These are phyloP conservation scores for Cataglyphis altisquamis DNA, from an alignment of 2,888 invertebrate genomes.

Conservation along the genomic window DNA sequence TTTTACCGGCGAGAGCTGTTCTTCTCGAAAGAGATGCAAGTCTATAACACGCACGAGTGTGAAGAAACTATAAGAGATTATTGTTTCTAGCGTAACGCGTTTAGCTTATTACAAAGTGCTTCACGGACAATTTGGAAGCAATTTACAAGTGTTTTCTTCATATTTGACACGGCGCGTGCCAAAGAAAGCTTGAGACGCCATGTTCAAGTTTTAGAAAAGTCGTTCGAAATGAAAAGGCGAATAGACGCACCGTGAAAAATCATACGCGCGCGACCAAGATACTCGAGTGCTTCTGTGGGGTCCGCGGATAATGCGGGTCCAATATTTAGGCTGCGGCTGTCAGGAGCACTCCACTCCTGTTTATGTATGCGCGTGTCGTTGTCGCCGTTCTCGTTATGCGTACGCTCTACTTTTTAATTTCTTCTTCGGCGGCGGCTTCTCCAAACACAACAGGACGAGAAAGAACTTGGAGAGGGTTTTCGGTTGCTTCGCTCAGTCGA, in stretches of 20 bases:
- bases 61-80: constrained; percentile 35
- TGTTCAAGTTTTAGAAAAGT: constrained; percentile 35
- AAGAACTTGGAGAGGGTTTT: constrained; percentile 50
- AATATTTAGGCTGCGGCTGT: constrained; percentile 73
- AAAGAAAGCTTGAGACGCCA: constrained; percentile 17
- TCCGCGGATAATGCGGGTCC: constrained; percentile 60
- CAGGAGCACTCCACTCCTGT: constrained; percentile 49
- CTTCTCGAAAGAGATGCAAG: not conserved
- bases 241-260: constrained; percentile 36
- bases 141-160: constrained; percentile 50
- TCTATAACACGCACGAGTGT: constrained; percentile 1
- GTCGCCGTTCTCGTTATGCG: constrained; percentile 62
- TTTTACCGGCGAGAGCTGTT: constrained; percentile 7
- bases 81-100: constrained; percentile 44
- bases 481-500: constrained; percentile 23
- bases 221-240: constrained; percentile 9
- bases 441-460: constrained; percentile 46
- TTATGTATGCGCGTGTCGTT: constrained; percentile 52
- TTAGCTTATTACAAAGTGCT: constrained; percentile 47
- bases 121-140: constrained; percentile 40
- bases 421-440: constrained; percentile 43
- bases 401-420: constrained; percentile 67
- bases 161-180: constrained; percentile 40
- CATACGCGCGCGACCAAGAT: constrained; percentile 46
- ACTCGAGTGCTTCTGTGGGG: constrained; percentile 63